Evolutionary conservation across 2,113 vertebrate species (phyloP).

Genomic region (Leptocoma aspasia): DNA sequence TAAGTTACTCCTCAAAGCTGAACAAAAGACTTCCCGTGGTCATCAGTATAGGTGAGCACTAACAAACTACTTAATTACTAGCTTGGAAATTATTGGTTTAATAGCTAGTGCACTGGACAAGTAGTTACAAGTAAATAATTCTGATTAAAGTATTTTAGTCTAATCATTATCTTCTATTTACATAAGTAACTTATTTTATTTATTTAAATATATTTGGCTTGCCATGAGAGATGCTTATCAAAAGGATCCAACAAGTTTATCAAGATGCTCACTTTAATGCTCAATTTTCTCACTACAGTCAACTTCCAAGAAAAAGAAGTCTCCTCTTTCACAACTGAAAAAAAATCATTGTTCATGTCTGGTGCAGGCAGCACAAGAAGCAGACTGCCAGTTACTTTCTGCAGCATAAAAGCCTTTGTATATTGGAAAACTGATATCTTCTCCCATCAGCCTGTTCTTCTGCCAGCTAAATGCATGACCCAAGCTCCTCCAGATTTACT

Average conservation of each 20-base stretch:
- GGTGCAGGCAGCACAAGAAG: neutral
- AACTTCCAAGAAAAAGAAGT: neutral
- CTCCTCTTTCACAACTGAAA: neutral
- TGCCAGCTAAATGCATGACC: neutral
- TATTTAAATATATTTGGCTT: neutral
- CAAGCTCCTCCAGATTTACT: neutral
- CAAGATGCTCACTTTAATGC: neutral
- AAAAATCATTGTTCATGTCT: neutral
- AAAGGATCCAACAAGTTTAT: neutral
- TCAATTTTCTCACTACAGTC: neutral
- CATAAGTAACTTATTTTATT: neutral
- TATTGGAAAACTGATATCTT: neutral
- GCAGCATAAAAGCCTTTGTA: neutral
- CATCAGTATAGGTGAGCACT: neutral
- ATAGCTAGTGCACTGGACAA: neutral
- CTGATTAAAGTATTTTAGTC: neutral
- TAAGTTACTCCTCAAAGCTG: neutral
- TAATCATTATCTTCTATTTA: neutral
- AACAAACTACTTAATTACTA: neutral
- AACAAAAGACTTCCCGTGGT: neutral
- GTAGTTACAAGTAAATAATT: too few relatives aligned
- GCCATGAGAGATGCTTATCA: neutral
- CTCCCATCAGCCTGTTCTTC: neutral
- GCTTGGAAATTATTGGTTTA: neutral
- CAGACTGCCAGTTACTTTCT: neutral